A percentile compares a stretch with the other conserved stretches of the same genome.
phyloP scores from a whole-genome alignment of 1,140 invertebrate genomes.

The Drosophila takahashii region DNA sequence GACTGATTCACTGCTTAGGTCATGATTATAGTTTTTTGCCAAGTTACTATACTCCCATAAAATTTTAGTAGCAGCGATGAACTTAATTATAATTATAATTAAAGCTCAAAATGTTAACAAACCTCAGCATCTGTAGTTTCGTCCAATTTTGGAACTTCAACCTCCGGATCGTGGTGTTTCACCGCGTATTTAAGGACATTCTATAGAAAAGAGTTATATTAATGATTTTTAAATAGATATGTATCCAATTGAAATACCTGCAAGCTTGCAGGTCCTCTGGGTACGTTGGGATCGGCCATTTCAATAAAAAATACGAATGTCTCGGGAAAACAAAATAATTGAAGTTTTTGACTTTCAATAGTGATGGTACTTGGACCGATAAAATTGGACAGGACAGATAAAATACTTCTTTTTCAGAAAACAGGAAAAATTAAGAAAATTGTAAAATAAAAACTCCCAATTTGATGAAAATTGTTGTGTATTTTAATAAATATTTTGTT shows the following conservation, averaged over 20 bases:
- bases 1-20: slow-evolving; percentile 2
- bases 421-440: not conserved
- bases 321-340: not conserved
- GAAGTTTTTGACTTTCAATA: slow-evolving; percentile 5
- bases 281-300: slow-evolving; percentile 32
- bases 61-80: too few relatives aligned
- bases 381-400: slow-evolving; percentile 13
- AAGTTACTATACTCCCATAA: not conserved
- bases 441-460: not conserved
- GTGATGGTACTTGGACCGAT: not conserved
- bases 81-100: not conserved
- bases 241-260: slow-evolving; percentile 24
- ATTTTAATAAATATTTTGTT: too few relatives aligned
- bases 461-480: not conserved
- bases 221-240: too few relatives aligned
- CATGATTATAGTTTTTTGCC: not conserved
- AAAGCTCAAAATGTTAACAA: not conserved
- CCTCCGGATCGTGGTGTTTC: slow-evolving; percentile 19
- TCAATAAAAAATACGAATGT: not conserved
- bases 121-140: slow-evolving; percentile 33
- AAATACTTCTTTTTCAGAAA: not conserved
- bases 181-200: slow-evolving; percentile 52
- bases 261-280: slow-evolving; percentile 47
- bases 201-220: slow-evolving; percentile 9
- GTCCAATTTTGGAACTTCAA: not conserved